Percentiles rank a stretch among this genome's conserved stretches.
phyloP scores from a whole-genome alignment of 2,797 vertebrate genomes.

The Schizothorax lantsangensis region DNA sequence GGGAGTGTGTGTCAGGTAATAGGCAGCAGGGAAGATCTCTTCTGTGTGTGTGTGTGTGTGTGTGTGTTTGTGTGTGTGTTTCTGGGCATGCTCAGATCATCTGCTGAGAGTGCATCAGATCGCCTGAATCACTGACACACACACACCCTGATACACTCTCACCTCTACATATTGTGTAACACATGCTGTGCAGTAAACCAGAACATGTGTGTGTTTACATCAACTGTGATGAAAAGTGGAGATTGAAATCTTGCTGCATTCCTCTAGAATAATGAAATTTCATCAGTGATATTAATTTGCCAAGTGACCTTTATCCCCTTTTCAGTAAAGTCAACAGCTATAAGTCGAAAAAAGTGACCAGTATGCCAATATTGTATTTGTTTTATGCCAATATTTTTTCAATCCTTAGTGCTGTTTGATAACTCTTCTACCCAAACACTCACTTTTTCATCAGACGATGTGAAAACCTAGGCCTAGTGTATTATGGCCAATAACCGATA shows the following conservation, averaged over 20 bases:
- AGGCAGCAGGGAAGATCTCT: constrained; percentile 61
- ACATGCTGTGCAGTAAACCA: constrained; percentile 24
- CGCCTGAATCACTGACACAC: constrained; percentile 26
- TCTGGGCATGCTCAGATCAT: constrained; percentile 23
- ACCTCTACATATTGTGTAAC: constrained; percentile 13
- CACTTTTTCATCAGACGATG: background rate
- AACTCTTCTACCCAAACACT: background rate
- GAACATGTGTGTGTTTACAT: background rate
- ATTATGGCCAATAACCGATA: background rate
- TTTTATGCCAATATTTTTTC: background rate
- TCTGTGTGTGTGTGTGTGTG: constrained; percentile 44
- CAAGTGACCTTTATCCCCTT: background rate
- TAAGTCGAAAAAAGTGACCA: no score
- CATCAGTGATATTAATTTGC: background rate
- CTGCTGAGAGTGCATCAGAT: constrained; percentile 37
- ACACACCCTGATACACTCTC: constrained; percentile 26
- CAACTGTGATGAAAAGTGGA: background rate
- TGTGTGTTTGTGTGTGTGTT: constrained; percentile 38
- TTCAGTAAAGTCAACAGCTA: background rate
- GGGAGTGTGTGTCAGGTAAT: constrained; percentile 62
- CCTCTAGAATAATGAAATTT: background rate
- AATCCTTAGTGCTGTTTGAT: background rate
- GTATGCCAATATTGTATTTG: background rate
- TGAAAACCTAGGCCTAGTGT: background rate
- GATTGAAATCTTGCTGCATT: background rate